Evolutionary conservation across 2,888 invertebrate genomes (phyloP), one percentile per base, ranked within the genome.

Genomic region (Ormyrus pomaceus): DNA sequence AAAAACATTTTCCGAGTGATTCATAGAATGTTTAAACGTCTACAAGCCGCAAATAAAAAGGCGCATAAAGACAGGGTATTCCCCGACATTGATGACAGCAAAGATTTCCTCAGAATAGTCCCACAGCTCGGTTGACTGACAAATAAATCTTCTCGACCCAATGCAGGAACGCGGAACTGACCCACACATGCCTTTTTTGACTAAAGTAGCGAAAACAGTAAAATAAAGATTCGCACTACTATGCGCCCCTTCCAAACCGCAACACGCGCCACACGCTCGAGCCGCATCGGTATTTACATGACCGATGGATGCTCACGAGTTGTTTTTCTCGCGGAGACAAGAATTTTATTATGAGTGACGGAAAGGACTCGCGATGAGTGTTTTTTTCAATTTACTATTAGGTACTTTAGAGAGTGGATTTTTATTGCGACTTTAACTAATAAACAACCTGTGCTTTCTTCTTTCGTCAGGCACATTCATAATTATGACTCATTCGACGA

Each of bases 401-500:
- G 19, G 11, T 11, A 19, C 45, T n/a, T 48, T 6, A 7, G 51
- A 66, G 46, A 11, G 3, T n/a, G n/a, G 19, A 19, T 19, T 19
- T 19, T 19, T 9, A 8, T 46, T 51, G 10, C 34, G n/a, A n/a
- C 13, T 71, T 51, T 65, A 53, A 71, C 53, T 11, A 71, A 58
- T 64, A n/a, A 66, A 6, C 56, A 34, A 2, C n/a, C 10, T 62
- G 10, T 19, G 53, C 53, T 58, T 69, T 11, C 51, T 58, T 46
- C 53, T 48, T 58, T 46, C 6, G 9, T 50, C 19, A 1, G 11
- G 5, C 50, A 11, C 34, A 51, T 61, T 55, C 13, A 6, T 64
- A 64, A 65, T 77, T 65, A 58, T 65, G 62, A 77, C 71, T 71
- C 71, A 77, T 59, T 53, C 48, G 6, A 6, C 70, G 59, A 66